These are phyloP conservation scores for Manis javanica DNA, from an alignment of 2,797 vertebrate genomes.

Conservation along the genomic window DNA sequence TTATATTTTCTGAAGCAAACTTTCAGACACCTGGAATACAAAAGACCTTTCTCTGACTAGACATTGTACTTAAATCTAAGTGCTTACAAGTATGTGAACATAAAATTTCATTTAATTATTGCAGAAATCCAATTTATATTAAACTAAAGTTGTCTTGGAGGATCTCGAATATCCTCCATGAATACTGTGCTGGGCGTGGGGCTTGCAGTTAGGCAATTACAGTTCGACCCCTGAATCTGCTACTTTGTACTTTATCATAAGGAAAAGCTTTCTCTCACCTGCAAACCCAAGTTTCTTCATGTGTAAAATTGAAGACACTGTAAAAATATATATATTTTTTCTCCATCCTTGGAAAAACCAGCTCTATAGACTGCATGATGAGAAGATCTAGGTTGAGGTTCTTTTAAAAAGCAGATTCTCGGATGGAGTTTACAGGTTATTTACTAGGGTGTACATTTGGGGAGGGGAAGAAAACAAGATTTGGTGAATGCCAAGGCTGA, in stretches of 20 bases:
- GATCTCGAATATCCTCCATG: not conserved
- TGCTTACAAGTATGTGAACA: not conserved
- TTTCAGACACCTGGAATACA: not conserved
- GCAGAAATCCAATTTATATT: not conserved
- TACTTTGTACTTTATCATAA: not conserved
- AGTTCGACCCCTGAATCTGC: not conserved
- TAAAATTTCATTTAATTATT: not conserved
- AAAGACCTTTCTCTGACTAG: not conserved
- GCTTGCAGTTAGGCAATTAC: not conserved
- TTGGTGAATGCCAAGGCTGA: not conserved
- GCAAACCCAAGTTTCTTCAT: not conserved
- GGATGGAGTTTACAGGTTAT: not conserved
- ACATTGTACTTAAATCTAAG: constrained; percentile 24
- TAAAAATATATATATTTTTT: not conserved
- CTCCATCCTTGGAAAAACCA: not conserved
- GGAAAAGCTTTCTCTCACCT: not conserved
- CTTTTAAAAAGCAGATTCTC: not conserved
- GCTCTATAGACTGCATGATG: not conserved
- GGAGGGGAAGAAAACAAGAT: not conserved
- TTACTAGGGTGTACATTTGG: not conserved
- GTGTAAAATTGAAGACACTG: not conserved
- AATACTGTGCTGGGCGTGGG: not conserved
- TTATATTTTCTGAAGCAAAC: constrained; percentile 18
- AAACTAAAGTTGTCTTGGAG: not conserved
- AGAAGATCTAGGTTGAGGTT: not conserved